These are phyloP conservation scores for Pelosia muscerda DNA, from an alignment of 2,888 invertebrate genomes.

Conservation along the genomic window DNA sequence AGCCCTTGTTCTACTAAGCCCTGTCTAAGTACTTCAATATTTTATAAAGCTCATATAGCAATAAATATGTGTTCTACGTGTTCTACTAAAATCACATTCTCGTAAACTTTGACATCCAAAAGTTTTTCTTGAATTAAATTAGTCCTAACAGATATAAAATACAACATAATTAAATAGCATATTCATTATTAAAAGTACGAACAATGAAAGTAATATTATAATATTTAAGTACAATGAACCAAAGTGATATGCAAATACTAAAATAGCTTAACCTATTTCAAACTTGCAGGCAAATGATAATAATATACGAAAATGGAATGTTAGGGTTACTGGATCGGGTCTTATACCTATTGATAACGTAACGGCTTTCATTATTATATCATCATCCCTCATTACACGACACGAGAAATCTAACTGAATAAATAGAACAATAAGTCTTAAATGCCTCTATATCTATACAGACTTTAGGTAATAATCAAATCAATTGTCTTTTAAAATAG, in stretches of 20 bases:
- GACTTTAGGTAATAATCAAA: constrained; percentile 58
- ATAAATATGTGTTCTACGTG: neutral
- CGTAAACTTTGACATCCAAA: too few species aligned
- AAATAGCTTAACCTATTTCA: constrained; percentile 33
- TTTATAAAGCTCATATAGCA: neutral
- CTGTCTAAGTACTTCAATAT: neutral
- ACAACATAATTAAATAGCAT: too few species aligned
- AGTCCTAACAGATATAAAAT: too few species aligned
- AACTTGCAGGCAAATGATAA: constrained; percentile 41
- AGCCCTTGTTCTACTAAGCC: too few species aligned
- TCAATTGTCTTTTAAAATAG: constrained; percentile 59
- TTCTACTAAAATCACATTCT: neutral
- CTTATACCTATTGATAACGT: constrained; percentile 38
- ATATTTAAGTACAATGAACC: neutral
- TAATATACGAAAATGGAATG: constrained; percentile 38
- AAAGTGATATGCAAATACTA: constrained; percentile 15
- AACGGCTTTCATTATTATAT: constrained; percentile 32
- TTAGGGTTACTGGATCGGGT: constrained; percentile 54
- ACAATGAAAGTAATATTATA: too few species aligned
- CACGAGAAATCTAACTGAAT: constrained; percentile 10
- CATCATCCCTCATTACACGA: neutral
- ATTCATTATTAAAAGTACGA: too few species aligned
- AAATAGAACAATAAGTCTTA: constrained; percentile 27
- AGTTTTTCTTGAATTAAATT: too few species aligned
- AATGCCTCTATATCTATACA: neutral